Base-by-base conservation (phyloP, 2,888 invertebrate genomes). In the Nomada flava region DNA sequence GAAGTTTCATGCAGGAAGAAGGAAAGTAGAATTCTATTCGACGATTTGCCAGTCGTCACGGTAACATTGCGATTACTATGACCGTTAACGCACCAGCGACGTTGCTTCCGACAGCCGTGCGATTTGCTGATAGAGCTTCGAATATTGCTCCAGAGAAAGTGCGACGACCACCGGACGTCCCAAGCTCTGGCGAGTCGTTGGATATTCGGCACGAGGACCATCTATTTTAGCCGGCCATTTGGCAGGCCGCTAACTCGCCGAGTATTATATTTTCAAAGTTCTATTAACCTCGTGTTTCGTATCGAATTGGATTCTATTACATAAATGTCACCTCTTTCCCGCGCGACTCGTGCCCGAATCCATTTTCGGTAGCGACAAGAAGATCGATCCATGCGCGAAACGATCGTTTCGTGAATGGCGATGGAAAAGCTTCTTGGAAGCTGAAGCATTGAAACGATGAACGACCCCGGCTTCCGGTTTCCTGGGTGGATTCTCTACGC, bases 161-260 rank as follows among this genome's bases (percentile, higher is more conserved):
- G 64, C 10, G 47, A 44, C 44, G 29, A 47, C 36, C 44, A 55
- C 13, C 20, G 55, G 55, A 60, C 20, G 55, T 29, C 23, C 52
- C 50, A 47, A 26, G 55, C 69, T 59, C 63, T 59, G 29, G 60
- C 53, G 74, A 55, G 71, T 77, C 67, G 59, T 69, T 50, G 65
- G 36, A 64, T 68, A 76, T 73, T 81, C 73, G 64, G 83, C 79
- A 71, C 70, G 55, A 69, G 79, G 70, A 26, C 70, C 62, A 77
- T 87, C 88, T 92, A 92, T 92, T 92, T 92, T 88, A 70, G 90
- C 86, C 79, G 85, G 82, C 87, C 88, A 90, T 92, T 92, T 91
- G 90, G 91, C 91, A 89, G 89, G 85, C 87, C 82, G 86, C 90
- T 88, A 90, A 88, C 88, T 87, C 87, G 84, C 74, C 81, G 87